A percentile compares a stretch with the other conserved stretches of the same genome.
Evolutionary conservation across 30 jellyfish, hydroid and myxozoan genomes (phyloP).

Genomic region (Aurelia sp.): DNA sequence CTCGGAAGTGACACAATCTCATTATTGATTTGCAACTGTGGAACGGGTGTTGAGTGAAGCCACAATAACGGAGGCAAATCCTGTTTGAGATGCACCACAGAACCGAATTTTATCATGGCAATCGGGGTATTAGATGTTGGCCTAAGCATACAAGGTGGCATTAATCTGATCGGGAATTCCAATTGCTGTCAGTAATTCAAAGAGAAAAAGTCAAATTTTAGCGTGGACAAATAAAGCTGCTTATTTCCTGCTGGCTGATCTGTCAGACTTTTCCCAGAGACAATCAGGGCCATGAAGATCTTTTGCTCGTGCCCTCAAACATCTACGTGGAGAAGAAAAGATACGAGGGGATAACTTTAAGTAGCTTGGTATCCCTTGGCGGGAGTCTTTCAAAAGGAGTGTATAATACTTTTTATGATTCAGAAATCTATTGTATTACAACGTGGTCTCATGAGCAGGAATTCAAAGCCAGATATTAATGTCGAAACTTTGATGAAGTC

Average conservation of each 20-base stretch:
- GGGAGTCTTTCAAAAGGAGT: slow-evolving; percentile 35
- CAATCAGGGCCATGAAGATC: slow-evolving; percentile 13
- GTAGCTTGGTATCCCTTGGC: slow-evolving; percentile 38
- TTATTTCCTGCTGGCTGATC: slow-evolving; percentile 38
- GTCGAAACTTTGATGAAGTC: slow-evolving; percentile 40
- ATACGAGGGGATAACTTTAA: neutral
- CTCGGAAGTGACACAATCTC: slow-evolving; percentile 12
- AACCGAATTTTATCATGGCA: slow-evolving; percentile 11
- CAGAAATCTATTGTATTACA: slow-evolving; percentile 55
- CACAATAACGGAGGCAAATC: neutral
- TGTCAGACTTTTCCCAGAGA: slow-evolving; percentile 14
- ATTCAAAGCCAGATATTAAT: slow-evolving; percentile 57
- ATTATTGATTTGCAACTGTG: neutral
- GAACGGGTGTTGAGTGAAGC: slow-evolving; percentile 44
- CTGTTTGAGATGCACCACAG: neutral
- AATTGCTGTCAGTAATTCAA: slow-evolving; percentile 19
- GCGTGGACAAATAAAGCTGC: neutral
- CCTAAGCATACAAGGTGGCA: neutral
- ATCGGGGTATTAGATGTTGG: neutral
- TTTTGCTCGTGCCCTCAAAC: slow-evolving; percentile 11
- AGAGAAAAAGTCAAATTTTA: neutral
- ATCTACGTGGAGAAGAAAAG: slow-evolving; percentile 10
- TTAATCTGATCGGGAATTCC: slow-evolving; percentile 5
- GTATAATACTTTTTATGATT: slow-evolving; percentile 63
- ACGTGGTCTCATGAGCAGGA: slow-evolving; percentile 38